A percentile compares a stretch with the other conserved stretches of the same genome.
phyloP scores from a whole-genome alignment of 2,113 vertebrate species.

The Xiphophorus hellerii region DNA sequence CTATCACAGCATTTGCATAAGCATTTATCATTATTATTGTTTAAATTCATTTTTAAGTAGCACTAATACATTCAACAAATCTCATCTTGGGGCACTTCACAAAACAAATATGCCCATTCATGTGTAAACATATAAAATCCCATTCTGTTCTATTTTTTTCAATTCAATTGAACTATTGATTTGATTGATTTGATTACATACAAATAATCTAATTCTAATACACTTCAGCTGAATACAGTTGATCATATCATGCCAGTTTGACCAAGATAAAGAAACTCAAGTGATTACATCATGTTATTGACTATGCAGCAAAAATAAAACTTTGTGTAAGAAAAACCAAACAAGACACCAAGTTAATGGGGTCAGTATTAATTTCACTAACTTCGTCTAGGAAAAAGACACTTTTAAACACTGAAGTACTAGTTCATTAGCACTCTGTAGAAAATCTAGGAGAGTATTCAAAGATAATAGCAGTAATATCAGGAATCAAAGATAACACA shows the following conservation, averaged over 20 bases:
- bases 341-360: background rate
- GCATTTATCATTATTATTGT: constrained; percentile 1
- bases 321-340: background rate
- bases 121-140: background rate
- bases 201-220: background rate
- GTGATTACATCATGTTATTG: too few relatives aligned
- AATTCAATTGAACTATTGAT: background rate
- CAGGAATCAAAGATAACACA: background rate
- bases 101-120: background rate
- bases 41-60: background rate
- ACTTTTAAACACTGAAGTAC: background rate
- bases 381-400: background rate
- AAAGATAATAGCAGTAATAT: background rate
- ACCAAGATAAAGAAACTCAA: too few relatives aligned
- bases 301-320: background rate
- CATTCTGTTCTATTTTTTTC: background rate
- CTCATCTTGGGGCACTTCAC: background rate
- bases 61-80: background rate
- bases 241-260: too few relatives aligned
- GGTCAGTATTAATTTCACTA: background rate
- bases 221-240: background rate
- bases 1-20: background rate
- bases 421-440: background rate
- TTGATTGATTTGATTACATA: background rate
- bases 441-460: background rate